Conservation (phyloP, 2,888 invertebrate species). For the Cotesia congregata region DNA sequence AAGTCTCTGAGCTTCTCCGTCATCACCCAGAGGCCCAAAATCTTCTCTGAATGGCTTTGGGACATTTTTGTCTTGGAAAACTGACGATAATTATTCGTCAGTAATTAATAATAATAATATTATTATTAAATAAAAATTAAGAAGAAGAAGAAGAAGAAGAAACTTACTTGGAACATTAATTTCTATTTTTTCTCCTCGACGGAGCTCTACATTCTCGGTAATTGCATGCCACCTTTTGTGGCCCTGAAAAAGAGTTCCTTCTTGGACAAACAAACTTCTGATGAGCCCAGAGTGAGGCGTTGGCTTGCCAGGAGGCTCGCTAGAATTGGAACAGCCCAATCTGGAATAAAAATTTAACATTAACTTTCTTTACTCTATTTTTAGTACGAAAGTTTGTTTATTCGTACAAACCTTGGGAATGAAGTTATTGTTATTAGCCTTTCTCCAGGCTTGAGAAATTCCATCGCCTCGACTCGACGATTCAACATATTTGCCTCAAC, state of each 20-base stretch:
- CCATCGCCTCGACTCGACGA: constrained; percentile 86
- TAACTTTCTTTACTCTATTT: not conserved
- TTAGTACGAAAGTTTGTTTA: too few species aligned
- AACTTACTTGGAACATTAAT: constrained; percentile 93
- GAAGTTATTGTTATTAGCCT: constrained; percentile 90
- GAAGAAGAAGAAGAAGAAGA: too few species aligned
- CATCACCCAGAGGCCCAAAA: constrained; percentile 74
- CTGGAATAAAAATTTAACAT: constrained; percentile 69
- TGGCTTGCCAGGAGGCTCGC: constrained; percentile 82
- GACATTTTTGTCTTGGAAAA: constrained; percentile 91
- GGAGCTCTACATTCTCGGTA: constrained; percentile 89
- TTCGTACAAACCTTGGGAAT: constrained; percentile 83
- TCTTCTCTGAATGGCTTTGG: constrained; percentile 82
- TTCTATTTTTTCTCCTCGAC: constrained; percentile 94
- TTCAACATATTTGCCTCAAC: constrained; percentile 98
- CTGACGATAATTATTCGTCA: constrained; percentile 70
- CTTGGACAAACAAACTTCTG: constrained; percentile 91
- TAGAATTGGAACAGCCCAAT: constrained; percentile 90
- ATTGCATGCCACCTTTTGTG: constrained; percentile 95
- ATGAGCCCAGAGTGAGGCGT: constrained; percentile 82
- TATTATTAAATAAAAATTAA: too few species aligned
- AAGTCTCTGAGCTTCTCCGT: constrained; percentile 75
- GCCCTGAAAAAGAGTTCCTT: constrained; percentile 91
- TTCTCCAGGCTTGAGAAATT: constrained; percentile 83
- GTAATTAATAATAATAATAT: too few species aligned